Percentiles rank a stretch among this genome's conserved stretches.
Conservation (phyloP, 1,140 invertebrate species). For the Batillaria attramentaria region DNA sequence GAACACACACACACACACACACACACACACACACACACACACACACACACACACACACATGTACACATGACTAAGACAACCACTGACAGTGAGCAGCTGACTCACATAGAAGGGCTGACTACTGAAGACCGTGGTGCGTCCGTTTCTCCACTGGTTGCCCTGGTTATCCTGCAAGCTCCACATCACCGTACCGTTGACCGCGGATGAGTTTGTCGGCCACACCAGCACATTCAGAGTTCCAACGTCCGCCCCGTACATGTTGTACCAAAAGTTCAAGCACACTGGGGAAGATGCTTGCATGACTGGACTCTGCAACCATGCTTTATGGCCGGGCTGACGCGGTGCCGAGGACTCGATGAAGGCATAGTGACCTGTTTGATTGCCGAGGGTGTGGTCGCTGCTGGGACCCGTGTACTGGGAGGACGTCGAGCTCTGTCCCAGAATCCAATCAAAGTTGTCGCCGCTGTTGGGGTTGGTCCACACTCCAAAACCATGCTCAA, state of each 20-base stretch:
- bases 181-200: conserved; percentile 36
- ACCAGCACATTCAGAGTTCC: conserved; percentile 55
- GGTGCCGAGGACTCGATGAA: conserved; percentile 64
- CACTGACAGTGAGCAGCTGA: no score
- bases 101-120: conserved; percentile 38
- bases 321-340: conserved; percentile 55
- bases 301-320: conserved; percentile 61
- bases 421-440: conserved; percentile 50
- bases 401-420: conserved; percentile 60
- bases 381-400: conserved; percentile 60
- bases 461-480: conserved; percentile 54
- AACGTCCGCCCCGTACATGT: conserved; percentile 80
- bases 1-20: no score
- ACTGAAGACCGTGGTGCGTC: conserved; percentile 30
- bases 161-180: conserved; percentile 53
- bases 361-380: conserved; percentile 63
- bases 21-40: no score
- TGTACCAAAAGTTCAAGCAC: conserved; percentile 75
- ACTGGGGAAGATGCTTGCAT: conserved; percentile 40
- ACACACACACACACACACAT: no score
- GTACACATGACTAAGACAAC: no score
- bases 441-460: conserved; percentile 67
- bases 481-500: conserved; percentile 57
- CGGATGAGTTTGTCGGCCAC: conserved; percentile 1
- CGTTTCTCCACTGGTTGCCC: conserved; percentile 55